A percentile compares a stretch with the other conserved stretches of the same genome.
phyloP scores from a whole-genome alignment of 2,113 vertebrate genomes.

The Albula goreensis region DNA sequence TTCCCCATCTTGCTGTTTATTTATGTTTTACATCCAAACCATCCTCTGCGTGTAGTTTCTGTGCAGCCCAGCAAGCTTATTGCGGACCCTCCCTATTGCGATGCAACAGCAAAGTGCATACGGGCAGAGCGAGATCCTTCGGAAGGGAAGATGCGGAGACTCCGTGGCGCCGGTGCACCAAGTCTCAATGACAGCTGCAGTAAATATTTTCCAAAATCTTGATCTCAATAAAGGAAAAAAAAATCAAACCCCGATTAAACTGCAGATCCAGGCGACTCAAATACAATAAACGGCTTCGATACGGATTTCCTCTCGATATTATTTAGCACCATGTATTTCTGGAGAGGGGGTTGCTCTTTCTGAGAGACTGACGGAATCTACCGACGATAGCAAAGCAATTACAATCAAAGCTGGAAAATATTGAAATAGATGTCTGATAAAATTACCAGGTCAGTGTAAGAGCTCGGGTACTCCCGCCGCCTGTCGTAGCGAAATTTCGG shows the following conservation, averaged over 20 bases:
- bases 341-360: not conserved
- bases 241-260: slow-evolving; percentile 4
- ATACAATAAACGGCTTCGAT: not conserved
- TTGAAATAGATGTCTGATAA: not conserved
- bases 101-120: slow-evolving; percentile 49
- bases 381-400: not conserved
- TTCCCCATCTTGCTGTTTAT: slow-evolving; percentile 85
- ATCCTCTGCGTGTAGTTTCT: slow-evolving; percentile 56
- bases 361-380: not conserved
- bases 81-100: slow-evolving; percentile 48
- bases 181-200: slow-evolving; percentile 53
- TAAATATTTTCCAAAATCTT: slow-evolving; percentile 30
- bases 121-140: slow-evolving; percentile 35
- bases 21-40: slow-evolving; percentile 69
- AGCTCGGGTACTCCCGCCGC: not conserved
- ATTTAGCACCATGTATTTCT: slow-evolving; percentile 11
- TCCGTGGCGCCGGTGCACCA: slow-evolving; percentile 38
- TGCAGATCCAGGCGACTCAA: slow-evolving; percentile 19
- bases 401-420: not conserved
- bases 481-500: not conserved
- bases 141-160: slow-evolving; percentile 40
- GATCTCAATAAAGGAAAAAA: not conserved
- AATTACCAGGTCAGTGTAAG: not conserved
- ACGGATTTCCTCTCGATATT: slow-evolving; percentile 6
- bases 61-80: slow-evolving; percentile 53